A percentile compares a stretch with the other conserved stretches of the same genome.
Evolutionary conservation across 2,888 invertebrate genomes (phyloP).

Genomic region (Coelogynopora nodosa): DNA sequence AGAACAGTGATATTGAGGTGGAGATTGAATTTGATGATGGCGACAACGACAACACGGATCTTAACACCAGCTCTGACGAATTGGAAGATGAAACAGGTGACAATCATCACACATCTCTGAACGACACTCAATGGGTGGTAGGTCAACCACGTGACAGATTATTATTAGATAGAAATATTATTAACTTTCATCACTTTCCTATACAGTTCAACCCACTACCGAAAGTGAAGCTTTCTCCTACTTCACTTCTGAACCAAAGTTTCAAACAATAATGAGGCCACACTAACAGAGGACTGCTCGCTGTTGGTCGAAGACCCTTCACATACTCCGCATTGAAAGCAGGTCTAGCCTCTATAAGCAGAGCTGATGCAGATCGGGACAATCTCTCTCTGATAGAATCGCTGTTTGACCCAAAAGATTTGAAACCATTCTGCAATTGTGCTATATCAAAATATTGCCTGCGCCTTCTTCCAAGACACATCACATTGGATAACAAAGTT

Average conservation of each 20-base stretch:
- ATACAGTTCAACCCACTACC: neutral
- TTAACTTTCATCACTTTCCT: neutral
- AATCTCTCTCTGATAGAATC: neutral
- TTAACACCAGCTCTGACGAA: neutral
- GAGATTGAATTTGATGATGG: too few relatives aligned
- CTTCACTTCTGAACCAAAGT: neutral
- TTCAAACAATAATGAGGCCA: neutral
- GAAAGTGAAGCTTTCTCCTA: neutral
- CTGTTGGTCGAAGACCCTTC: neutral
- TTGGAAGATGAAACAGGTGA: neutral
- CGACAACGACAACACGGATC: neutral
- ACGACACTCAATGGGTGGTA: neutral
- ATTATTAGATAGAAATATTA: constrained; percentile 11
- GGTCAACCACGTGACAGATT: neutral
- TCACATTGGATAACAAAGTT: neutral
- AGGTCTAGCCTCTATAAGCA: neutral
- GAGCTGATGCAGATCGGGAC: neutral
- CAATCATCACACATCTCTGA: neutral
- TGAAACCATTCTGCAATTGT: neutral
- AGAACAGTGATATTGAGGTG: too few relatives aligned
- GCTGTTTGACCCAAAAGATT: neutral
- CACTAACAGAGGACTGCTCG: neutral
- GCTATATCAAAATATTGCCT: neutral
- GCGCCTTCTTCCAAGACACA: neutral
- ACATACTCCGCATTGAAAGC: neutral